Base-by-base conservation (phyloP, 2,888 invertebrate genomes). In the Aporophyla lueneburgensis region DNA sequence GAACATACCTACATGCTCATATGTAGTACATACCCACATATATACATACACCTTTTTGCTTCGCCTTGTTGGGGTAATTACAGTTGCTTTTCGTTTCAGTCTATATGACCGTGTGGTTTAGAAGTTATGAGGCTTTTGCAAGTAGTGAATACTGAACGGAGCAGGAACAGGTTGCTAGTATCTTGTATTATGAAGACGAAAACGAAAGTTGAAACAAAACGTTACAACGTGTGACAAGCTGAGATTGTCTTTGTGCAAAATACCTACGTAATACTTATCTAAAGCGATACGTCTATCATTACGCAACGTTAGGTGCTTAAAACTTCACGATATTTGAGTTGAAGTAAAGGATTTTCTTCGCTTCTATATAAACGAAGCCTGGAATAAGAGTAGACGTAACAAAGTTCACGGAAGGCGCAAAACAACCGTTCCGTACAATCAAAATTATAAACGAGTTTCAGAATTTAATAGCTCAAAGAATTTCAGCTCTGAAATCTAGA, bases 261-360 rank as follows among this genome's bases (percentile, higher is more conserved):
- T 19, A 69, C 56, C 51, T 43, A 68, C 43, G 58, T 59, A 40
- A 61, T 80, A 80, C n/a, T 75, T 63, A 81, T 59, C 70, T 74
- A 67, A 83, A 86, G 66, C 73, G 84, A 83, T 84, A 80, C 73
- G 76, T 65, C 72, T 86, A 86, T 81, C 82, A 88, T 86, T 84
- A 80, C 68, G 76, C 68, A 40, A 68, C 43, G 62, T 71, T 63
- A 68, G 62, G 62, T 61, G 40, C 69, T 81, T 70, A 46, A 67
- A 86, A 86, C 70, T 84, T 86, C 6, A 59, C 59, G 74, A 81
- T 84, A 73, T 83, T 88, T 84, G 80, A 83, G 79, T 85, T 86
- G 16, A 78, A 78, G 74, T 88, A 71, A 56, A 85, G 56, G 73
- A 84, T 81, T 86, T 86, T 70, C 80, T 78, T 76, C 71, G 73